Base-by-base conservation (phyloP, 2,888 invertebrate species). In the Steinernema hermaphroditum region DNA sequence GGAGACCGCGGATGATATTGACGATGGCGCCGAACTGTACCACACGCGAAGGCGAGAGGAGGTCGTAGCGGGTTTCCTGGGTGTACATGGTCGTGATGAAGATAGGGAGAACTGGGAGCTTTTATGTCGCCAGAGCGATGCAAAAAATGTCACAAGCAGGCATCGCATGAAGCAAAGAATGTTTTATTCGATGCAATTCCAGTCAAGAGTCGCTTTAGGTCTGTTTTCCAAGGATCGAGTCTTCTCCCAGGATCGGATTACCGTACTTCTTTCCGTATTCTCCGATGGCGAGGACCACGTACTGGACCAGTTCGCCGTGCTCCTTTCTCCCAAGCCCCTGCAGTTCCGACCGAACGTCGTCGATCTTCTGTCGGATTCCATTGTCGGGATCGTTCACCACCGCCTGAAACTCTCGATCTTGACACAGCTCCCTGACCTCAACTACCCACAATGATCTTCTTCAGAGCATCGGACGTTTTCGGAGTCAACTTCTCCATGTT, bases 181-280 rank as follows among this genome's bases (percentile, higher is more conserved):
- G 19, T 46, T 16, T 9, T n/a, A 46, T n/a, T 9, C 19, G 41
- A 46, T 19, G 6, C 19, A 19, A 6, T 16, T 46, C 16, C 46
- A 46, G 4, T 9, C 4, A 46, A n/a, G 4, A 6, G n/a, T 46
- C 22, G 22, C 22, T 46, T 50, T 12, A 50, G 24, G 24, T 24
- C 22, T 50, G 50, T 24, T 50, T 50, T 50, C 50, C 50, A 50
- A 50, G 19, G 24, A 50, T 50, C 1, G 50, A 50, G 50, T 50
- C 50, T 9, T 19, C 12, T 50, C 50, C 50, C 50, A 50, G 24
- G 12, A 50, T 19, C n/a, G 50, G 50, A 22, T 50, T 50, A 4
- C 50, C 50, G 24, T 50, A 24, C 24, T 22, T 50, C 24, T 50
- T 6, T 19, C 19, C 6, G 24, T 50, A 50, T 22, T 50, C 22